Evolutionary conservation across 2,797 vertebrate species (phyloP).

Genomic region (Sebastes trivittatus): DNA sequence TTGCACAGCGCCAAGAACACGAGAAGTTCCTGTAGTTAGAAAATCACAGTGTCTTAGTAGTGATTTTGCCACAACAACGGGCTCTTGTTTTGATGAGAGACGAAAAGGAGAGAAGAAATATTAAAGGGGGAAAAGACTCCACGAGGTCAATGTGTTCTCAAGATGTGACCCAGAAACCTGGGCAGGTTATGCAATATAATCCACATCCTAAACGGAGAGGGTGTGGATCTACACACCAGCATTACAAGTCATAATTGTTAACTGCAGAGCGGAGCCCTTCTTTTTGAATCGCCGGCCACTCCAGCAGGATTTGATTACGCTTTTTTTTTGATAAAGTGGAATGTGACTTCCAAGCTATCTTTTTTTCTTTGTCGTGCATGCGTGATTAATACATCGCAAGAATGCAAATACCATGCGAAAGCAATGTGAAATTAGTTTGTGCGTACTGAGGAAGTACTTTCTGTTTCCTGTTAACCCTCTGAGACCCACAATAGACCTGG

Average conservation of each 20-base stretch:
- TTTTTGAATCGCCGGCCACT: conserved; percentile 14
- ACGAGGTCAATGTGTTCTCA: conserved; percentile 67
- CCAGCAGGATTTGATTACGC: conserved; percentile 16
- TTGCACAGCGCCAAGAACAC: background rate
- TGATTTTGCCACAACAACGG: background rate
- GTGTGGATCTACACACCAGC: conserved; percentile 9
- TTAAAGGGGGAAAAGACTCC: background rate
- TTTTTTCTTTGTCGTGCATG: background rate
- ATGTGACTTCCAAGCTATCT: background rate
- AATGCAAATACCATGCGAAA: background rate
- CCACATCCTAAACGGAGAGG: conserved; percentile 26
- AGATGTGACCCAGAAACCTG: conserved; percentile 72
- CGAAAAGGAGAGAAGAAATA: background rate
- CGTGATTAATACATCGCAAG: background rate
- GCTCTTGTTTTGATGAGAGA: conserved; percentile 17
- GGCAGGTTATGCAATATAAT: conserved; percentile 52
- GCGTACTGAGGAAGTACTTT: too few relatives aligned
- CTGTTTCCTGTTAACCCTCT: background rate
- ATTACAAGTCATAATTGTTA: conserved; percentile 3
- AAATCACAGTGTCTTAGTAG: background rate
- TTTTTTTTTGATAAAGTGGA: too few relatives aligned
- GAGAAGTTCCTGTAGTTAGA: background rate
- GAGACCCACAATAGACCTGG: too few relatives aligned
- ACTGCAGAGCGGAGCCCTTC: conserved; percentile 9
- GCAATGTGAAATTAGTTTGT: background rate